These are phyloP conservation scores for Sphaeramia orbicularis DNA, from an alignment of 2,797 vertebrate genomes.

Conservation along the genomic window DNA sequence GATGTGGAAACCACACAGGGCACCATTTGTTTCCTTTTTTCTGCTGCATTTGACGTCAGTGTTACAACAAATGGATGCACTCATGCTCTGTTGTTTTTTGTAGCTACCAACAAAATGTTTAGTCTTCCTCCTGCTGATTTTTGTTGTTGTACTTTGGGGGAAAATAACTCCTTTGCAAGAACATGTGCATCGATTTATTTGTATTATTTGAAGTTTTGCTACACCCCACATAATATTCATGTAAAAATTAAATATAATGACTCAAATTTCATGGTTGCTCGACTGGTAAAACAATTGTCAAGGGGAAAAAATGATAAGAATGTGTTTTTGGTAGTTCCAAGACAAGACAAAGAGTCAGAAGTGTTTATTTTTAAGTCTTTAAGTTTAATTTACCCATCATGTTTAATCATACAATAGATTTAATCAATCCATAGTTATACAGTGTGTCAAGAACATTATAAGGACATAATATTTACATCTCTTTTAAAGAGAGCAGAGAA, in stretches of 20 bases:
- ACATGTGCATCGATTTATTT: no score
- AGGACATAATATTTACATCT: conserved; percentile 30
- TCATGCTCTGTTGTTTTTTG: neutral
- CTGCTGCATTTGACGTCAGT: neutral
- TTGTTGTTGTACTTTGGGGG: no score
- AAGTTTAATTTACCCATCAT: conserved; percentile 7
- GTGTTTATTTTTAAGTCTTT: neutral
- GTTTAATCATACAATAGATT: conserved; percentile 6
- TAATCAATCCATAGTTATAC: conserved; percentile 13
- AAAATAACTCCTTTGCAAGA: no score
- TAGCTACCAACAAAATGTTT: neutral
- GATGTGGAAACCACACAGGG: neutral
- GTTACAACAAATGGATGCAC: conserved; percentile 25
- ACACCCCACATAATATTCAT: no score
- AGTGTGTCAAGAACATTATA: conserved; percentile 59
- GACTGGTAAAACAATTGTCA: no score
- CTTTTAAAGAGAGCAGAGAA: conserved; percentile 37
- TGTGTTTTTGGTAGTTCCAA: no score
- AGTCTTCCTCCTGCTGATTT: neutral
- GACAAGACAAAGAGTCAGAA: rapidly evolving
- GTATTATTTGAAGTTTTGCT: no score
- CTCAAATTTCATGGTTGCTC: no score
- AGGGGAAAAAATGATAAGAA: no score
- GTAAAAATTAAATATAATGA: no score
- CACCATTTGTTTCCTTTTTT: conserved; percentile 12